Conservation (phyloP, 2,797 vertebrate genomes). For the Xenentodon cancila region DNA sequence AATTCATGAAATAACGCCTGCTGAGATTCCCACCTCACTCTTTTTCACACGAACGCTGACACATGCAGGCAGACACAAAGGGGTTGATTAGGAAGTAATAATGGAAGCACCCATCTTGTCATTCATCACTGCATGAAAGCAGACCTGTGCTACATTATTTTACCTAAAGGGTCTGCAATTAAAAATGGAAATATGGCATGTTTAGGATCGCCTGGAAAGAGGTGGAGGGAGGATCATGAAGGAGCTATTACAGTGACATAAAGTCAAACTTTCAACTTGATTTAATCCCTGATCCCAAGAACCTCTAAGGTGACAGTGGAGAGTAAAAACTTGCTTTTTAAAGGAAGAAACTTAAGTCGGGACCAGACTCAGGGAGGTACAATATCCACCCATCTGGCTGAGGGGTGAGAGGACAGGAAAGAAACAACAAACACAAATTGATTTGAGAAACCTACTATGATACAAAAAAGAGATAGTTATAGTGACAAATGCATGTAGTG, state of each 20-base stretch:
- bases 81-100: constrained; percentile 70
- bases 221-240: neutral
- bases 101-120: constrained; percentile 38
- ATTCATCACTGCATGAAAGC: constrained; percentile 53
- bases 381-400: too few species aligned
- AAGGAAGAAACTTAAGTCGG: too few species aligned
- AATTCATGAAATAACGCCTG: constrained; percentile 73
- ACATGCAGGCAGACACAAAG: constrained; percentile 37
- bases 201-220: neutral
- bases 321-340: too few species aligned
- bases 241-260: neutral
- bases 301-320: neutral
- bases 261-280: neutral
- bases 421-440: too few species aligned
- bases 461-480: too few species aligned
- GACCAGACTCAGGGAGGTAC: too few species aligned
- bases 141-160: constrained; percentile 38
- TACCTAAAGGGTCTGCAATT: constrained; percentile 48
- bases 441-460: too few species aligned
- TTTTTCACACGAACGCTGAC: constrained; percentile 11
- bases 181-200: constrained; percentile 42
- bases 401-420: too few species aligned
- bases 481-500: too few species aligned
- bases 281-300: too few species aligned
- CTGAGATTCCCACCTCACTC: constrained; percentile 47